These are phyloP conservation scores for Cynopterus brachyotis DNA, from an alignment of 2,113 vertebrate genomes.

Conservation along the genomic window DNA sequence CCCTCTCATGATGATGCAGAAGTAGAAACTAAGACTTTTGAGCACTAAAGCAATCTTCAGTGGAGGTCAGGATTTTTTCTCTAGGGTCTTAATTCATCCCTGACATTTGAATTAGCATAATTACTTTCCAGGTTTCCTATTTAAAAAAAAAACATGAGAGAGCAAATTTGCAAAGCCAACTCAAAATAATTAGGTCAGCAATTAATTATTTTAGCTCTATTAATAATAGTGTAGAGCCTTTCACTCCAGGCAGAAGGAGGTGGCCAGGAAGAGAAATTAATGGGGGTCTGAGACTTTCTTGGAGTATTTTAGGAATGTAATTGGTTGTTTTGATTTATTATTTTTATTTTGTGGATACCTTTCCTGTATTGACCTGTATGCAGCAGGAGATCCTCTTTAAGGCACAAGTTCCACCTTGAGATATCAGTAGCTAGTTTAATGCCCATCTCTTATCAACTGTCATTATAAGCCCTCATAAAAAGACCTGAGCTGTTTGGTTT, in stretches of 20 bases:
- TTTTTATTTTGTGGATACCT: not conserved
- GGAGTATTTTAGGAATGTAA: not conserved
- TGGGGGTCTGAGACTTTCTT: not conserved
- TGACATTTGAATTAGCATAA: conserved; percentile 9
- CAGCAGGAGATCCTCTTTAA: not conserved
- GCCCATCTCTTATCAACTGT: not conserved
- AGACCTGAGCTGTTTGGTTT: not conserved
- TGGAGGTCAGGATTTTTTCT: not conserved
- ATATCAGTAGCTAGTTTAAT: not conserved
- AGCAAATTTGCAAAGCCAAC: not conserved
- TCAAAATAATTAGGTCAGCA: not conserved
- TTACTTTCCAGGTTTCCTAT: not conserved
- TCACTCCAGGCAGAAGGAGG: not conserved
- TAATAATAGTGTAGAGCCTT: not conserved
- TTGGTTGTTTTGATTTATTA: not conserved
- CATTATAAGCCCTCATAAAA: not conserved
- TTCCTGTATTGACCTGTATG: not conserved
- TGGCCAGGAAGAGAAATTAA: not conserved
- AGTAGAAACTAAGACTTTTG: not conserved
- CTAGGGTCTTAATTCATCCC: not conserved
- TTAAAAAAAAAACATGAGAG: not conserved
- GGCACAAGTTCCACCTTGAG: not conserved
- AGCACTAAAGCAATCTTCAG: not conserved
- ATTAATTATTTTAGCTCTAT: not conserved
- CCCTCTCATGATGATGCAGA: not conserved